Evolutionary conservation across 2,888 invertebrate genomes (phyloP).

Genomic region (Philonicus albiceps): DNA sequence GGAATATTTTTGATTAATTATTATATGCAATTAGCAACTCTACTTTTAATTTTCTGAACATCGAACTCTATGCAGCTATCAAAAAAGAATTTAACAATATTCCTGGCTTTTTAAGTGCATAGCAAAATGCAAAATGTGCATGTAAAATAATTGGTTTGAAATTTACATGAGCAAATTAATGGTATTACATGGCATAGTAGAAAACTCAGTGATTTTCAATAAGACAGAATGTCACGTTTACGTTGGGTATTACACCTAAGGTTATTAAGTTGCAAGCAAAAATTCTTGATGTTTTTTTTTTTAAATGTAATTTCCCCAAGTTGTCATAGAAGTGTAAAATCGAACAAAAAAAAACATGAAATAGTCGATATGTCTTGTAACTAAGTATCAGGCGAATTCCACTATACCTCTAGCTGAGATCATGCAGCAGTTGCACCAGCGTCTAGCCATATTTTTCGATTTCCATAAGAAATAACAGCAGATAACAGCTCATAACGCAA

Average conservation of each 20-base stretch:
- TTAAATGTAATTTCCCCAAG: not conserved
- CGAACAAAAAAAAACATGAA: not conserved
- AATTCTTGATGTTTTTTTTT: not conserved
- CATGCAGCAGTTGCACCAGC: not conserved
- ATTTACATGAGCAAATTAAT: not conserved
- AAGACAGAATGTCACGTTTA: not conserved
- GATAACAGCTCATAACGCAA: not conserved
- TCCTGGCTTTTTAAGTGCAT: not conserved
- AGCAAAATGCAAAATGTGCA: not conserved
- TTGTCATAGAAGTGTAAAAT: not conserved
- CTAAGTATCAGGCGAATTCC: not conserved
- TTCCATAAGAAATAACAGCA: not conserved
- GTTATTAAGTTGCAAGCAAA: not conserved
- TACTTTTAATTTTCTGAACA: not conserved
- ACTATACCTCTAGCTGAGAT: not conserved
- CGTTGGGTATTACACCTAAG: not conserved
- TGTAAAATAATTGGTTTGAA: not conserved
- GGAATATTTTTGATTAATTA: not conserved
- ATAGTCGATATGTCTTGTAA: not conserved
- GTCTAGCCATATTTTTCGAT: not conserved
- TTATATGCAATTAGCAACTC: not conserved
- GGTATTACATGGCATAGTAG: not conserved
- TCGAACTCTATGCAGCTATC: not conserved
- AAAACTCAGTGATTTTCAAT: not conserved
- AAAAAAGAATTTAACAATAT: not conserved